Base-by-base conservation (phyloP, 2,797 vertebrate genomes). In the Karalla daura region DNA sequence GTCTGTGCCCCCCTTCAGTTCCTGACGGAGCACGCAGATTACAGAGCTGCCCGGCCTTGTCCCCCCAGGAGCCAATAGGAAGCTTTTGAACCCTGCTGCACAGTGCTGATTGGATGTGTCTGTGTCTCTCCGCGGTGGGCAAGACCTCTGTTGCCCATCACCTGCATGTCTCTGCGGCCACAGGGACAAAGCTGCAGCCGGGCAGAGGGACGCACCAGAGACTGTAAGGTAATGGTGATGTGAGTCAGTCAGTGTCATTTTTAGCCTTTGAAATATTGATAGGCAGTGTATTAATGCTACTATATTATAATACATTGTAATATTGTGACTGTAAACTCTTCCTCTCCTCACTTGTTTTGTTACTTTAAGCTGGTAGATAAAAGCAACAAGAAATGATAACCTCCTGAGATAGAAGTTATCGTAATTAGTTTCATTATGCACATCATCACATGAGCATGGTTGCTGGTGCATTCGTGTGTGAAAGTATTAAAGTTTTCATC, bases 41-140 rank as follows among this genome's bases (percentile, higher is more conserved):
- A 24, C 4, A 10, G 60, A 15, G 76, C 73, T 82, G 85, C 70
- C 24, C 0, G 13, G 11, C 4, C 39, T 17, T 64, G 46, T 70
- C 39, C 63, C n/a, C 53, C 3, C 10, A 28, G 10, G 10, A 76
- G 32, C 89, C 78, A 88, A 79, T 86, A 14, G 59, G 65, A 71
- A 63, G 14, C n/a, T 3, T 24, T 12, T 3, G 5, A 25, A 46
- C 37, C 33, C 24, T 36, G 55, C 10, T 12, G 1, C 7, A 17
- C 14, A 14, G n/a, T 35, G 10, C 8, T 37, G 59, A 85, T 66
- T 78, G 76, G 86, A 4, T 18, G 10, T 24, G 3, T 9, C 8
- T 3, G 13, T 9, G 27, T 18, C 36, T 75, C 61, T 45, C 20
- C 2, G 6, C 23, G 52, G 52, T 28, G 69, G 58, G 52, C 20